A percentile compares a stretch with the other conserved stretches of the same genome.
These are phyloP conservation scores for Siniperca chuatsi DNA, from an alignment of 2,113 vertebrate species.

Conservation along the genomic window DNA sequence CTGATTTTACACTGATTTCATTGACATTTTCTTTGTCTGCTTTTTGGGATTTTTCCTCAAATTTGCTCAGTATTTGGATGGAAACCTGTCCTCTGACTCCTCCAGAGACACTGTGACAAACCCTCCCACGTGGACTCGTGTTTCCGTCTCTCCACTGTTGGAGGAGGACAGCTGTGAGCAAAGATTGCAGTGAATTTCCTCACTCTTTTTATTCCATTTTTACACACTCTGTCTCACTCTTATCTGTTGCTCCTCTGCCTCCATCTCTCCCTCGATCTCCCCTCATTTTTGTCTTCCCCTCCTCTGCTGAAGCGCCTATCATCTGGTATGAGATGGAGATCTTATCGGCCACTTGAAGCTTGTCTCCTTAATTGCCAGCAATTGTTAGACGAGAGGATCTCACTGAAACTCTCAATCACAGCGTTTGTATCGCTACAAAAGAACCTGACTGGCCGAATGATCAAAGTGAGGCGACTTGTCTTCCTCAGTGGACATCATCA, in stretches of 20 bases:
- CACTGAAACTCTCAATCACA: background rate
- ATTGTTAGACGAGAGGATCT: conserved; percentile 22
- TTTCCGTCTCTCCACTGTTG: background rate
- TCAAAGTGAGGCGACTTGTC: background rate
- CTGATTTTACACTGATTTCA: background rate
- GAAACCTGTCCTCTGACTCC: conserved; percentile 2
- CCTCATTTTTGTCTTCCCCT: conserved; percentile 5
- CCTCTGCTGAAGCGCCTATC: background rate
- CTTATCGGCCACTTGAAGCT: conserved; percentile 35
- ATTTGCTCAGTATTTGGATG: background rate
- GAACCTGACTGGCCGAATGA: background rate
- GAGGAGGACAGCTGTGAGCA: conserved; percentile 32
- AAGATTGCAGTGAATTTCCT: conserved; percentile 48
- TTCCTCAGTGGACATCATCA: background rate
- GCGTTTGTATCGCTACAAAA: background rate
- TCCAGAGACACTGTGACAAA: background rate
- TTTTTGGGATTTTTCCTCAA: background rate
- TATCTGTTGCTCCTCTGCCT: conserved; percentile 11
- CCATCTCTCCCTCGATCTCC: conserved; percentile 16
- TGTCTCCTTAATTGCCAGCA: conserved; percentile 33
- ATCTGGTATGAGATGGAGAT: conserved; percentile 37
- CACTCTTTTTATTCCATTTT: conserved; percentile 22
- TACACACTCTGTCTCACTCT: background rate
- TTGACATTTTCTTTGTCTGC: background rate
- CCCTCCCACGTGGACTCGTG: background rate